Evolutionary conservation across 2,888 invertebrate species (phyloP).

Genomic region (Apamea crenata): DNA sequence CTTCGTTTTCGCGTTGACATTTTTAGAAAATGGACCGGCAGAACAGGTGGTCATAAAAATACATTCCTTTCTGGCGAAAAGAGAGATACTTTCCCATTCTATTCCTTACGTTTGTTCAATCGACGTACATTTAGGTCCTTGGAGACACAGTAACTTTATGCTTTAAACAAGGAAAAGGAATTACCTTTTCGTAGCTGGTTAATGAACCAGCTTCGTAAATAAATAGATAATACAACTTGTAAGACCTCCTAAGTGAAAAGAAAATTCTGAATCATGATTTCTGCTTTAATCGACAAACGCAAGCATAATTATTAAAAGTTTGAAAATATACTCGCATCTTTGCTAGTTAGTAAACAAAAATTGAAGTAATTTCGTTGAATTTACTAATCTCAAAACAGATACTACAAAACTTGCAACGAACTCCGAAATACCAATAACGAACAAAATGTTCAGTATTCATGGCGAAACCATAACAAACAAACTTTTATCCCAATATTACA

Average conservation of each 20-base stretch:
- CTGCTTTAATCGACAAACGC: not conserved
- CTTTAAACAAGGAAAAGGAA: not conserved
- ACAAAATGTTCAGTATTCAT: conserved; percentile 47
- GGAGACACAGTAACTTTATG: not conserved
- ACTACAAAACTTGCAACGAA: not conserved
- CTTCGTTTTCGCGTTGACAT: not conserved
- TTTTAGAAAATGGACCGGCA: not conserved
- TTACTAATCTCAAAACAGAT: not conserved
- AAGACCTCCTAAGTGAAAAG: too few species aligned
- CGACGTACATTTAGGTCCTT: not conserved
- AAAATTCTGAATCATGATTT: not conserved
- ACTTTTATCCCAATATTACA: conserved; percentile 59
- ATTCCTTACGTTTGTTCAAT: not conserved
- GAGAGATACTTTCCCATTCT: too few species aligned
- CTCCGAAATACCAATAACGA: conserved; percentile 21
- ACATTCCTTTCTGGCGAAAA: not conserved
- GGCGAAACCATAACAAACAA: conserved; percentile 52
- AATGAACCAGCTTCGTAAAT: too few species aligned
- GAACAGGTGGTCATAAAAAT: not conserved
- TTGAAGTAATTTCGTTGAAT: not conserved
- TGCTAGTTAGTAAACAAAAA: not conserved
- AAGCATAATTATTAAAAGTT: not conserved
- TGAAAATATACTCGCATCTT: not conserved
- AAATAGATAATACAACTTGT: not conserved
- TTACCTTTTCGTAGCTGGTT: too few species aligned